These are phyloP conservation scores for Syritta pipiens DNA, from an alignment of 2,888 invertebrate species.

Conservation along the genomic window DNA sequence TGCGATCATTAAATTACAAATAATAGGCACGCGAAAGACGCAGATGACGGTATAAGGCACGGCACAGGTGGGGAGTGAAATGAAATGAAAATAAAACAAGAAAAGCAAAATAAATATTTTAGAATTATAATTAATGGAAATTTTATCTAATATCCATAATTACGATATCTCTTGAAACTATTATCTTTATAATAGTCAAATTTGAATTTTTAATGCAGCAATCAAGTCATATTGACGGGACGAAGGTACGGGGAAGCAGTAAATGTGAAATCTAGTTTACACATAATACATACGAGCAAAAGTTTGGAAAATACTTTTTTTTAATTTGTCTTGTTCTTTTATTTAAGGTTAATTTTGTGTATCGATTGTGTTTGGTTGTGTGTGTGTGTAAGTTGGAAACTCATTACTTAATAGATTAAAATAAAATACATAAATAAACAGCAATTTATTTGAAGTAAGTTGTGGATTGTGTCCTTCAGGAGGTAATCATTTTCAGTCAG, in stretches of 20 bases:
- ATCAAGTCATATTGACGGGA: constrained; percentile 59
- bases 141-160: constrained; percentile 67
- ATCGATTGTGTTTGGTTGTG: background rate
- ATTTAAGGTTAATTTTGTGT: background rate
- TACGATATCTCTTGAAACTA: constrained; percentile 61
- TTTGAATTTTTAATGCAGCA: constrained; percentile 65
- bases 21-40: constrained; percentile 50
- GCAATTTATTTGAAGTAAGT: no score
- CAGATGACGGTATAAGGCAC: constrained; percentile 14
- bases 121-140: constrained; percentile 67
- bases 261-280: constrained; percentile 65
- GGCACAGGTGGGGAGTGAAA: background rate
- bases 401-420: no score
- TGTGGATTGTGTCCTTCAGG: no score
- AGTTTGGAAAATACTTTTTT: constrained; percentile 6
- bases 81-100: constrained; percentile 36
- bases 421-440: no score
- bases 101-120: constrained; percentile 56
- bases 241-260: constrained; percentile 34
- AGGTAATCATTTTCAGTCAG: no score
- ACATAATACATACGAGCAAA: constrained; percentile 1
- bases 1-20: constrained; percentile 62
- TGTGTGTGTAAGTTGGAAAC: background rate
- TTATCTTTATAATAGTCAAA: constrained; percentile 60
- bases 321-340: constrained; percentile 6